These are phyloP conservation scores for Enteromius afrohamiltoni DNA, from an alignment of 2,797 vertebrate species.

Conservation along the genomic window DNA sequence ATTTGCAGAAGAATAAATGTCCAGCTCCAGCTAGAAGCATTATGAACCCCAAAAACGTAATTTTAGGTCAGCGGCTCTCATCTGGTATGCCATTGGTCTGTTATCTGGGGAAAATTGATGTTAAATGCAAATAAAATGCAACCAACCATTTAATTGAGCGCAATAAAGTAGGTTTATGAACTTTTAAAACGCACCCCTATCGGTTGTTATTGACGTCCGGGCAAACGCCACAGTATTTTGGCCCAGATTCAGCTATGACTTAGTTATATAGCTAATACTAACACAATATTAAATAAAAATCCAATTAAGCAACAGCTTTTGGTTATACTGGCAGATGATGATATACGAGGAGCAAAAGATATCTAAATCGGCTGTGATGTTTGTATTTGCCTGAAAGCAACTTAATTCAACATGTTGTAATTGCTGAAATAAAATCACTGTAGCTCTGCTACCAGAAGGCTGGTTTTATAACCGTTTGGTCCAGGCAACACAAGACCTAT, in stretches of 20 bases:
- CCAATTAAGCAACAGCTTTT: not conserved
- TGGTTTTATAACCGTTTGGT: not conserved
- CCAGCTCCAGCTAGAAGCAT: not conserved
- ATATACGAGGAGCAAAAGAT: not conserved
- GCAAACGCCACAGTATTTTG: not conserved
- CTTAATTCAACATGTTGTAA: not conserved
- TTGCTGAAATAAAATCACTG: slow-evolving; percentile 6
- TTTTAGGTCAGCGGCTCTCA: not conserved
- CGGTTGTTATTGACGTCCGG: not conserved
- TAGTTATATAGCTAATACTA: not conserved
- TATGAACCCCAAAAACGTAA: not conserved
- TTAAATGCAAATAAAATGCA: not conserved
- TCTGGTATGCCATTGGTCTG: not conserved
- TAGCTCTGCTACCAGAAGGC: slow-evolving; percentile 2
- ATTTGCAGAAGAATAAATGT: slow-evolving; percentile 23
- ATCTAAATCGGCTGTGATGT: not conserved
- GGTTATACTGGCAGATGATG: not conserved
- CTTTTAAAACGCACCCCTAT: not conserved
- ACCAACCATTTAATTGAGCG: not conserved
- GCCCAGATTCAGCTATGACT: not conserved
- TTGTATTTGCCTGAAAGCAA: not conserved
- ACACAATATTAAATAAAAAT: not conserved
- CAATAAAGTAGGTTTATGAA: not conserved
- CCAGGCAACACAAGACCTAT: not conserved
- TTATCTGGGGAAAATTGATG: not conserved